Conservation (phyloP, 2,113 vertebrate species). For the Thomomys bottae region DNA sequence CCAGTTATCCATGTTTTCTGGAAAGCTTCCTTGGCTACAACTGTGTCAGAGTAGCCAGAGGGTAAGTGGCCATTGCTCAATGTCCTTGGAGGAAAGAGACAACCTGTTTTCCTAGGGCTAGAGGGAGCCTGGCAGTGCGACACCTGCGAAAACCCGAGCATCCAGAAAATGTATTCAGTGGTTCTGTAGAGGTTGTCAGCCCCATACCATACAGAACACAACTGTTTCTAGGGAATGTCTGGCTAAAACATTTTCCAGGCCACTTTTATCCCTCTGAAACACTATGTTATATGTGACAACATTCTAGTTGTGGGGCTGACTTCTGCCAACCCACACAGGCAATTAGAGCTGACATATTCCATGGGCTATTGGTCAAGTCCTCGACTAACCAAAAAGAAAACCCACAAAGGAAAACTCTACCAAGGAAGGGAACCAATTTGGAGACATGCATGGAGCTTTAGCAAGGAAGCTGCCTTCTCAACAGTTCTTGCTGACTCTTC, state of each 20-base stretch:
- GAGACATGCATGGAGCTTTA: neutral
- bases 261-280: constrained; percentile 58
- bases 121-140: neutral
- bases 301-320: constrained; percentile 65
- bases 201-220: constrained; percentile 12
- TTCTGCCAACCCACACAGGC: constrained; percentile 77
- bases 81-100: neutral
- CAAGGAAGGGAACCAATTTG: constrained; percentile 32
- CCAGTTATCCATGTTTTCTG: constrained; percentile 29
- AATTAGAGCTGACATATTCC: constrained; percentile 77
- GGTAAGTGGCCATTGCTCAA: neutral
- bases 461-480: neutral
- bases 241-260: constrained; percentile 70
- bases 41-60: neutral
- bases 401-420: constrained; percentile 56
- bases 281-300: constrained; percentile 71
- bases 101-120: neutral
- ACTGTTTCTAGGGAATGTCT: constrained; percentile 62
- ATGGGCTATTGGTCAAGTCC: constrained; percentile 68
- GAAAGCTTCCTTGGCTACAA: neutral
- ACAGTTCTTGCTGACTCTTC: neutral
- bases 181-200: neutral
- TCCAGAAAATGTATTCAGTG: neutral
- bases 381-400: constrained; percentile 65
- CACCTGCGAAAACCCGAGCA: neutral